These are phyloP conservation scores for Geotrypetes seraphini DNA, from an alignment of 2,797 vertebrate species.

Conservation along the genomic window DNA sequence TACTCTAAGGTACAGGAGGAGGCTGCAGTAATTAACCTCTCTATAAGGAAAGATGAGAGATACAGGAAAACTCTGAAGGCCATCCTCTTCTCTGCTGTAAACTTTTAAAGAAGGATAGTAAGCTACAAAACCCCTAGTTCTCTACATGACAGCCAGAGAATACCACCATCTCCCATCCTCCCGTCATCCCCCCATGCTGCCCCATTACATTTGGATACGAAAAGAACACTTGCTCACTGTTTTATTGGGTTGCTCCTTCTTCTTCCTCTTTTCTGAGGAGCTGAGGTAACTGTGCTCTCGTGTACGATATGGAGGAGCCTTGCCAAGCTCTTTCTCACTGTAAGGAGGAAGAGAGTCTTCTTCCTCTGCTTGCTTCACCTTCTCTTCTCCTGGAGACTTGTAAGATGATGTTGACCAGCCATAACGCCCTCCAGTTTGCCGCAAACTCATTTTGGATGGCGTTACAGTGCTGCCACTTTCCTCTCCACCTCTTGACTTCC, in stretches of 20 bases:
- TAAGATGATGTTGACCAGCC: conserved; percentile 56
- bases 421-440: conserved; percentile 51
- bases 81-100: too few relatives aligned
- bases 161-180: neutral
- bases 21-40: too few relatives aligned
- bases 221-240: conserved; percentile 63
- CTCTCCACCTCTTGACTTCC: conserved; percentile 69
- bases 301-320: conserved; percentile 62
- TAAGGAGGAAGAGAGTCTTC: conserved; percentile 88
- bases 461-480: conserved; percentile 65
- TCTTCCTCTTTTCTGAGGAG: conserved; percentile 70
- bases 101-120: too few relatives aligned
- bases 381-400: conserved; percentile 42
- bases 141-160: neutral
- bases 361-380: conserved; percentile 66
- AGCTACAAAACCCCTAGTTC: too few relatives aligned
- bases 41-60: too few relatives aligned
- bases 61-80: too few relatives aligned
- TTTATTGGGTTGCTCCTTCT: conserved; percentile 76
- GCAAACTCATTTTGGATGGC: conserved; percentile 78
- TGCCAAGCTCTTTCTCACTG: conserved; percentile 72
- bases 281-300: conserved; percentile 57
- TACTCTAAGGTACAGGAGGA: too few relatives aligned
- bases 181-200: neutral
- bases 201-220: conserved; percentile 25